A percentile compares a stretch with the other conserved stretches of the same genome.
These are phyloP conservation scores for Cyphomyrus plagiostoma DNA, from an alignment of 2,113 vertebrate genomes.

Conservation along the genomic window DNA sequence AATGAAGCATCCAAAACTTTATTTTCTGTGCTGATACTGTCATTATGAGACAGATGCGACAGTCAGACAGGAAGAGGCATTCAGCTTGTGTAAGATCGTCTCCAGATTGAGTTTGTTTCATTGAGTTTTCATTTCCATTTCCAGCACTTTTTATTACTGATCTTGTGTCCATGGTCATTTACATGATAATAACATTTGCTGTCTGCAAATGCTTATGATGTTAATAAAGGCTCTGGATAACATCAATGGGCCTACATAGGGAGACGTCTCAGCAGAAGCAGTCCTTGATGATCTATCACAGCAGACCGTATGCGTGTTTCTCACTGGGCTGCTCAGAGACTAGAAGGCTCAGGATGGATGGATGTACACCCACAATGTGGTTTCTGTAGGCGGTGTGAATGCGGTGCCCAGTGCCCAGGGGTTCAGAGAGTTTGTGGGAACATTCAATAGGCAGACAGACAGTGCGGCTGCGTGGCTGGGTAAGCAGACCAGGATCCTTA, in stretches of 20 bases:
- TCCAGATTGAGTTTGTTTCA: neutral
- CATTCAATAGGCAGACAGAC: neutral
- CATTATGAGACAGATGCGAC: neutral
- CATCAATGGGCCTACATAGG: neutral
- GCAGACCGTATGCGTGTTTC: neutral
- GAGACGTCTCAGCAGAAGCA: neutral
- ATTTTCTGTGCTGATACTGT: neutral
- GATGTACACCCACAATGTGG: neutral
- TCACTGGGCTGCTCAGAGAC: neutral
- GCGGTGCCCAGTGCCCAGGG: neutral
- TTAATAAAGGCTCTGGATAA: neutral
- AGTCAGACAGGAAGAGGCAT: neutral
- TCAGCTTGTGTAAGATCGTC: neutral
- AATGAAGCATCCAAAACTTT: neutral
- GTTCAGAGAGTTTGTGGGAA: neutral
- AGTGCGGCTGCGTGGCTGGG: neutral
- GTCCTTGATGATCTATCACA: neutral
- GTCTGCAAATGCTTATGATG: neutral
- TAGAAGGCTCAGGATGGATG: neutral
- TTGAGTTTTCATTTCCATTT: neutral
- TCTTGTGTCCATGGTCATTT: neutral
- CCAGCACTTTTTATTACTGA: neutral
- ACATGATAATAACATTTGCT: neutral
- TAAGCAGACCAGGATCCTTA: neutral
- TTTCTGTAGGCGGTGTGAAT: neutral